Conservation (phyloP, 2,888 invertebrate species). For the Xanthorhoe designata region DNA sequence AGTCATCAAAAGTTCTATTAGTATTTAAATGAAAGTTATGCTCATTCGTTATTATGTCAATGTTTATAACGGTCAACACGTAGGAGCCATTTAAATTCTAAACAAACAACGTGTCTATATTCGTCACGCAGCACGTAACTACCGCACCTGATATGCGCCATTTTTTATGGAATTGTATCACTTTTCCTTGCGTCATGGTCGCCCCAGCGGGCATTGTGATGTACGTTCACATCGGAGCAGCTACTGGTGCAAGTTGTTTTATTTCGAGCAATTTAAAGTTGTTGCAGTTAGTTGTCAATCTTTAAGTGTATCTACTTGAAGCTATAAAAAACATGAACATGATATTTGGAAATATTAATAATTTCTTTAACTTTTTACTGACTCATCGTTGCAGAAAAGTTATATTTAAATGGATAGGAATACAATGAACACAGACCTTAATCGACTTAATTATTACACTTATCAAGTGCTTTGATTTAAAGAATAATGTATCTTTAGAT, state of each 20-base stretch:
- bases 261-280: not conserved
- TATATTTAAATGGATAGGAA: too few species aligned
- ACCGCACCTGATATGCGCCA: conserved; percentile 21
- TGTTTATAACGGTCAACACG: conserved; percentile 19
- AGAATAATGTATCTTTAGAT: too few species aligned
- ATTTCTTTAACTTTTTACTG: too few species aligned
- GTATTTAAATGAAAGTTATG: not conserved
- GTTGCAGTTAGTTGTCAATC: too few species aligned
- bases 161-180: conserved; percentile 42
- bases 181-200: conserved; percentile 54
- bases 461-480: too few species aligned
- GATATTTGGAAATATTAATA: too few species aligned
- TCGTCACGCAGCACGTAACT: conserved; percentile 33
- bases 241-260: conserved; percentile 10
- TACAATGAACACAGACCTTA: too few species aligned
- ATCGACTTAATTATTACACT: too few species aligned
- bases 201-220: conserved; percentile 39
- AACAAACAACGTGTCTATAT: conserved; percentile 37
- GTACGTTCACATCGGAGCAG: conserved; percentile 3
- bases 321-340: too few species aligned
- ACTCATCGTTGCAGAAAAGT: too few species aligned
- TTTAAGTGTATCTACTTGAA: too few species aligned
- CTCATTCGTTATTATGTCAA: not conserved
- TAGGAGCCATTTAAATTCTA: conserved; percentile 31
- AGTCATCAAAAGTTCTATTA: not conserved